phyloP scores from a whole-genome alignment of 2,797 vertebrate genomes.

The Dermochelys coriacea region DNA sequence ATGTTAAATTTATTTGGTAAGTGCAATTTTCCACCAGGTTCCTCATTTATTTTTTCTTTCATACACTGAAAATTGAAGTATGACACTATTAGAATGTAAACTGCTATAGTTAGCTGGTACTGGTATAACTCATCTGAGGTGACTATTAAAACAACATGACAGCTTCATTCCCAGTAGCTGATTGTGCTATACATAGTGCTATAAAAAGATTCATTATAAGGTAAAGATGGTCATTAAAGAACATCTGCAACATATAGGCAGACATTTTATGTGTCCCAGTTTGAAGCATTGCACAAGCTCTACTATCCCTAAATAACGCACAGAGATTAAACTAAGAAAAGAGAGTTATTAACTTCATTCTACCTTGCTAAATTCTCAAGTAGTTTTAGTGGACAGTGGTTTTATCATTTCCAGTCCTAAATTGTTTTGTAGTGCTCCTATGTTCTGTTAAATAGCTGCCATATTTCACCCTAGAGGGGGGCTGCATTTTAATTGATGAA shows the following conservation, averaged over 20 bases:
- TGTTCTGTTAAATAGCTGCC: neutral
- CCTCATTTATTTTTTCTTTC: conserved; percentile 16
- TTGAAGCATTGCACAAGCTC: neutral
- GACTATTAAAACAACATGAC: neutral
- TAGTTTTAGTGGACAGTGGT: fast-evolving
- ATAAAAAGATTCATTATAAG: conserved; percentile 25
- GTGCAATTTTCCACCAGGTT: neutral
- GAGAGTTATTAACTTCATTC: fast-evolving
- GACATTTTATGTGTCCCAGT: neutral
- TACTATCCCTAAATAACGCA: fast-evolving
- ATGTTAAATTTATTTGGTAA: conserved; percentile 36
- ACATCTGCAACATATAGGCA: neutral
- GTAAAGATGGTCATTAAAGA: conserved; percentile 25
- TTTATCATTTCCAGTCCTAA: neutral
- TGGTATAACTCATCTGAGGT: neutral
- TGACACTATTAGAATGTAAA: neutral
- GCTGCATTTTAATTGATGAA: neutral
- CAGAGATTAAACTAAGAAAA: fast-evolving
- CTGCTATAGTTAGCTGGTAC: neutral
- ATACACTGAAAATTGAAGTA: neutral
- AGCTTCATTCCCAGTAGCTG: conserved; percentile 20
- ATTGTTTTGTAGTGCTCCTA: neutral
- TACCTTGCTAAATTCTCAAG: fast-evolving
- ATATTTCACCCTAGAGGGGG: neutral
- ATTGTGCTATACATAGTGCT: neutral